Evolutionary conservation across 2,888 invertebrate genomes (phyloP).

Genomic region (Lumbricus terrestris): DNA sequence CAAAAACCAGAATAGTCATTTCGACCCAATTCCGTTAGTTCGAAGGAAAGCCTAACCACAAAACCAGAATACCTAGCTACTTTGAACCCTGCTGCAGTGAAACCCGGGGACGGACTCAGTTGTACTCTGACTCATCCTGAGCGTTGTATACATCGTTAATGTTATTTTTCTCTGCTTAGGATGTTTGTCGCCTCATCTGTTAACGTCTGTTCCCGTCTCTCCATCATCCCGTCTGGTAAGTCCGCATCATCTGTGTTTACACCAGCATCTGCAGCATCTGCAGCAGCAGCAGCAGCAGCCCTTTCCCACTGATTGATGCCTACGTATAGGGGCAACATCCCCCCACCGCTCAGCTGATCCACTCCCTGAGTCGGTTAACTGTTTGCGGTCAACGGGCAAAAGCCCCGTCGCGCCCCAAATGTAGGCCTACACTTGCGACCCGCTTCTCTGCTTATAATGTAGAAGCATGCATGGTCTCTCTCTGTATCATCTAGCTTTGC

Average conservation of each 20-base stretch:
- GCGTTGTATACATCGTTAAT: not conserved
- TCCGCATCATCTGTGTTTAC: not conserved
- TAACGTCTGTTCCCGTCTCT: not conserved
- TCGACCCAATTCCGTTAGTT: not conserved
- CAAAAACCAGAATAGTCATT: no score
- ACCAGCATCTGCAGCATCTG: not conserved
- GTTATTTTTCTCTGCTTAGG: not conserved
- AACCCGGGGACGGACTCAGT: not conserved
- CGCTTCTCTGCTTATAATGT: not conserved
- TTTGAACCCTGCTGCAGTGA: not conserved
- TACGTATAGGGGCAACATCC: not conserved
- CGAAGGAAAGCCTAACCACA: not conserved
- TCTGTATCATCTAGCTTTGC: not conserved
- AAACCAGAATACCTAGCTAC: not conserved
- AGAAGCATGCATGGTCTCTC: not conserved
- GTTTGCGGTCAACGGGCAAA: not conserved
- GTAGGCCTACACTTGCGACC: not conserved
- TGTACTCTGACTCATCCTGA: not conserved
- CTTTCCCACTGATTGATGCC: not conserved
- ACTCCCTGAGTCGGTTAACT: not conserved
- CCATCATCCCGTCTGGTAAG: constrained; percentile 10
- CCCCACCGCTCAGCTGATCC: not conserved
- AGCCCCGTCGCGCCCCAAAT: not conserved
- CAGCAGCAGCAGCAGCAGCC: not conserved
- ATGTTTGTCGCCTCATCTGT: constrained; percentile 4